These are phyloP conservation scores for Aelia acuminata DNA, from an alignment of 2,888 invertebrate genomes.

Conservation along the genomic window DNA sequence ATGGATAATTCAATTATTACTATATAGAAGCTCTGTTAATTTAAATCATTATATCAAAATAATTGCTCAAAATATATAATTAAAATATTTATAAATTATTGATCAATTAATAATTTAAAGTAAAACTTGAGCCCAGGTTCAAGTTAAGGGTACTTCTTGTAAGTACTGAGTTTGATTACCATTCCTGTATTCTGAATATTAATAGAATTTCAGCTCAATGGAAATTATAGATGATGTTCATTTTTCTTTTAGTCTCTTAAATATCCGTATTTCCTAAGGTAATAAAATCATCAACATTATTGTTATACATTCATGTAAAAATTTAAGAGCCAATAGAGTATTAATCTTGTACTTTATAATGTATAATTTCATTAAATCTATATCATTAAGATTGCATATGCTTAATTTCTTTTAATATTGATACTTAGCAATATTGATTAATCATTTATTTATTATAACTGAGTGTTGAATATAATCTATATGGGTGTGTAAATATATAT, in stretches of 20 bases:
- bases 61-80: not conserved
- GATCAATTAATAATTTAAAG: not conserved
- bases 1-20: not conserved
- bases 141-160: not conserved
- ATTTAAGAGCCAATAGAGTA: slow-evolving; percentile 26
- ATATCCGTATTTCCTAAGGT: not conserved
- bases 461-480: not conserved
- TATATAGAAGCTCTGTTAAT: not conserved
- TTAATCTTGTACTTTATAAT: slow-evolving; percentile 8
- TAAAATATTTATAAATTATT: not conserved
- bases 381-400: slow-evolving; percentile 35
- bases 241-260: not conserved
- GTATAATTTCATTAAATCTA: slow-evolving; percentile 51
- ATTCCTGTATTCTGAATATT: not conserved
- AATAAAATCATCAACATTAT: not conserved
- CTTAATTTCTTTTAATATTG: not conserved
- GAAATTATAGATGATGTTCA: not conserved
- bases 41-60: not conserved
- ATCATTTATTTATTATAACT: not conserved
- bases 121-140: not conserved
- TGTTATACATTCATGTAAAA: not conserved
- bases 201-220: not conserved
- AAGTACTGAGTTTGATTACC: not conserved
- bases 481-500: not conserved
- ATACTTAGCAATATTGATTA: not conserved